Percentiles rank a stretch among this genome's conserved stretches.
Conservation (phyloP, 2,797 vertebrate genomes). For the Manis pentadactyla region DNA sequence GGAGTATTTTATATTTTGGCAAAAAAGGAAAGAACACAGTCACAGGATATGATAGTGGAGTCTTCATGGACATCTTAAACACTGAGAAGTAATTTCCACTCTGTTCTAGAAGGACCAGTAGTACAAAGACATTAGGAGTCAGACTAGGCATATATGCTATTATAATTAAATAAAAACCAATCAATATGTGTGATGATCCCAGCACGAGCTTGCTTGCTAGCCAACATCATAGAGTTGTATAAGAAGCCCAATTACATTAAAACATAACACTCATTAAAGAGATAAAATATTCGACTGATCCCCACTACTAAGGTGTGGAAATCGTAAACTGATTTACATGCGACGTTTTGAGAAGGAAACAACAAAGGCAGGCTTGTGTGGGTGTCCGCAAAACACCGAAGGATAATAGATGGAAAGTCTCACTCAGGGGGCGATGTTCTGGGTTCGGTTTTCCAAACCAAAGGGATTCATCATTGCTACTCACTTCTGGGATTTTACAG, state of each 20-base stretch:
- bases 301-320: not conserved
- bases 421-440: too few relatives aligned
- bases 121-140: too few relatives aligned
- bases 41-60: too few relatives aligned
- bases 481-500: too few relatives aligned
- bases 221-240: rapidly evolving
- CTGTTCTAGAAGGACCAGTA: too few relatives aligned
- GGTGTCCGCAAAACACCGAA: rapidly evolving
- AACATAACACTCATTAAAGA: not conserved
- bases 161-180: not conserved
- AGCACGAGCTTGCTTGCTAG: rapidly evolving
- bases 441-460: not conserved
- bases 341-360: not conserved
- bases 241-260: not conserved
- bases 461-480: too few relatives aligned
- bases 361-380: rapidly evolving
- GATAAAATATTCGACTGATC: not conserved
- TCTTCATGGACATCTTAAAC: not conserved
- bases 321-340: not conserved
- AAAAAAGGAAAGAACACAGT: not conserved
- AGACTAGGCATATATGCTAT: rapidly evolving
- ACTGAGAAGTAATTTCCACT: not conserved
- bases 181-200: rapidly evolving
- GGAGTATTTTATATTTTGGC: not conserved
- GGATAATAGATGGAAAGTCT: rapidly evolving